Base-by-base conservation (phyloP, 1,140 invertebrate genomes). In the Euborellia annulipes region DNA sequence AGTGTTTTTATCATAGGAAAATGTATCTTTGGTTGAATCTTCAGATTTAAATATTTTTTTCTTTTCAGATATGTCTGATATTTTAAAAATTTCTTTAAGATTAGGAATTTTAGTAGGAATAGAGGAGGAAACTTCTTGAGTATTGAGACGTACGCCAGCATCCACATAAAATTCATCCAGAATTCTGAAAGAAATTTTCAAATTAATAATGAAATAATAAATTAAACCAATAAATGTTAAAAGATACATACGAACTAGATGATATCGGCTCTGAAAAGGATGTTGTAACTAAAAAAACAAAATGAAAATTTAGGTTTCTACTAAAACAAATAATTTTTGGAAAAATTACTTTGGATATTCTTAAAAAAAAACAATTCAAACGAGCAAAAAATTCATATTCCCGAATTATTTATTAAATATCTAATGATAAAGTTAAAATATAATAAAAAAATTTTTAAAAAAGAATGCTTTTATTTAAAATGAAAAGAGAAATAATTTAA, bases 91-190 rank as follows among this genome's bases (percentile, higher is more conserved):
- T 20, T 64, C 60, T 36, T 59, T 60, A 0, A 61, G 41, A 32
- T 61, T 63, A 2, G 63, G 62, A 39, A 66, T 64, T 37, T 62
- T 67, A 30, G 56, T 61, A 14, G 43, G 43, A 20, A 45, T 16
- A 13, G 30, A 30, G n/a, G 58, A 58, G 1, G 55, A 50, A 2
- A 57, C 51, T n/a, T 64, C 49, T 39, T 64, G 61, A 0, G 52
- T 48, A 0, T 62, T 63, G 37, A 70, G 68, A 30, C 63, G 62
- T 20, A 71, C 64, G 7, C 68, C 68, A 2, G 68, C 63, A 42
- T 71, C 68, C 4, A 71, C 65, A 43, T 68, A 58, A 49, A 71
- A 71, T 41, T 71, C 68, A 43, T 67, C 62, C 34, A 65, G 60
- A 38, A 63, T 52, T 16, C 43, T 45, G 18, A 65, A 50, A 13